phyloP scores from a whole-genome alignment of 1,140 invertebrate genomes.

The Pristionchus pacificus region DNA sequence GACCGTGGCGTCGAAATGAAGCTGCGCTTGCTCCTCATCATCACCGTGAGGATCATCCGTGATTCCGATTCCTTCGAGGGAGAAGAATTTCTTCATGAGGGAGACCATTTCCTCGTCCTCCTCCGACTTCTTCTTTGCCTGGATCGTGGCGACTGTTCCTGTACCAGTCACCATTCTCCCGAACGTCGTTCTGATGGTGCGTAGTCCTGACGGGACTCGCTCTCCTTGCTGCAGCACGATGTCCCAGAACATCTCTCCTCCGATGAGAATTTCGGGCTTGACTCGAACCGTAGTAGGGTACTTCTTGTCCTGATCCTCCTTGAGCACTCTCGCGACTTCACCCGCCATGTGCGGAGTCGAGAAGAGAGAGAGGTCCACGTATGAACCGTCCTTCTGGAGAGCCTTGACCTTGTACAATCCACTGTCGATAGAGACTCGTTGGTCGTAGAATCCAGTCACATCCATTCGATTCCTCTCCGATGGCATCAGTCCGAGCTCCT shows the following conservation, averaged over 20 bases:
- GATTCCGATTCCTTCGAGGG: background rate
- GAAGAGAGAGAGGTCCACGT: background rate
- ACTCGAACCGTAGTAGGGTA: background rate
- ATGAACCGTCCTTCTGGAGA: background rate
- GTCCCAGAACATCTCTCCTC: background rate
- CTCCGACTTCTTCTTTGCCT: background rate
- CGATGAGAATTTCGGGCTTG: background rate
- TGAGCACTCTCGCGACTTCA: background rate
- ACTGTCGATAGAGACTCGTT: background rate
- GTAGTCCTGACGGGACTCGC: background rate
- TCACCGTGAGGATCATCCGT: background rate
- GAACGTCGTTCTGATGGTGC: background rate
- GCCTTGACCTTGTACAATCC: background rate
- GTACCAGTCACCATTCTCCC: background rate
- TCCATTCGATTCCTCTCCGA: too few relatives aligned
- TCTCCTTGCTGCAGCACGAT: background rate
- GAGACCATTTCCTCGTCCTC: background rate
- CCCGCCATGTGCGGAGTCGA: background rate
- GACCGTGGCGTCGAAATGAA: background rate
- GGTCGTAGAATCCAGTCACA: background rate
- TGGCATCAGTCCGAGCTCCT: too few relatives aligned
- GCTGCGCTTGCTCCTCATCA: background rate
- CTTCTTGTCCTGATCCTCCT: background rate
- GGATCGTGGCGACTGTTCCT: background rate
- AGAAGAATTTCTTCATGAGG: background rate